These are phyloP conservation scores for Crocallis elinguaria DNA, from an alignment of 2,888 invertebrate genomes.

Conservation along the genomic window DNA sequence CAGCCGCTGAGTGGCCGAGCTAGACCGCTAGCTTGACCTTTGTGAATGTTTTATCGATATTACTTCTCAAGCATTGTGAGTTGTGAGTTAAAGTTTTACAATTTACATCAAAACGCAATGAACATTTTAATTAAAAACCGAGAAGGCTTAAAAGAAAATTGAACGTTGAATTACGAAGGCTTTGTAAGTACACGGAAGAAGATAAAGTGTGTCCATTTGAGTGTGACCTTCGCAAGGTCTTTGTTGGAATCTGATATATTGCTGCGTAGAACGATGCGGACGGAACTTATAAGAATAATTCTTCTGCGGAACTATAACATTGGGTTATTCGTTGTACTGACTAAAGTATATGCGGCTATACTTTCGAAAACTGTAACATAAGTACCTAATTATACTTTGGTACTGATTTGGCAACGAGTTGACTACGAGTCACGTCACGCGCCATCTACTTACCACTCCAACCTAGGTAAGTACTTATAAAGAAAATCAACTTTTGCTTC, in stretches of 20 bases:
- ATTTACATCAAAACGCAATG: constrained; percentile 3
- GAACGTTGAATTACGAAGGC: constrained; percentile 14
- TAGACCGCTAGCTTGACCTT: constrained; percentile 40
- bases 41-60: constrained; percentile 41
- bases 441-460: too few relatives aligned
- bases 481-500: neutral
- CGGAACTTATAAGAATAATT: constrained; percentile 16
- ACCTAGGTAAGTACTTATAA: neutral
- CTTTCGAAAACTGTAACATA: neutral
- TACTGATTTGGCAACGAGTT: too few relatives aligned
- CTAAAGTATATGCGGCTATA: neutral
- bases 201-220: constrained; percentile 43
- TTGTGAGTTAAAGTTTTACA: constrained; percentile 3
- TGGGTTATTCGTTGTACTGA: too few relatives aligned
- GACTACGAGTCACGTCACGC: too few relatives aligned
- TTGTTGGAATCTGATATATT: constrained; percentile 34
- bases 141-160: constrained; percentile 12
- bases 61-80: constrained; percentile 23
- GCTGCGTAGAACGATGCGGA: constrained; percentile 3
- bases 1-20: constrained; percentile 30
- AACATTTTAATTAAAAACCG: constrained; percentile 18
- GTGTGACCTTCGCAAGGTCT: constrained; percentile 45
- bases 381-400: too few relatives aligned
- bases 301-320: too few relatives aligned
- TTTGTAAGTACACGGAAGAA: constrained; percentile 37